These are phyloP conservation scores for Ambastaia sidthimunki DNA, from an alignment of 2,797 vertebrate species.

Conservation along the genomic window DNA sequence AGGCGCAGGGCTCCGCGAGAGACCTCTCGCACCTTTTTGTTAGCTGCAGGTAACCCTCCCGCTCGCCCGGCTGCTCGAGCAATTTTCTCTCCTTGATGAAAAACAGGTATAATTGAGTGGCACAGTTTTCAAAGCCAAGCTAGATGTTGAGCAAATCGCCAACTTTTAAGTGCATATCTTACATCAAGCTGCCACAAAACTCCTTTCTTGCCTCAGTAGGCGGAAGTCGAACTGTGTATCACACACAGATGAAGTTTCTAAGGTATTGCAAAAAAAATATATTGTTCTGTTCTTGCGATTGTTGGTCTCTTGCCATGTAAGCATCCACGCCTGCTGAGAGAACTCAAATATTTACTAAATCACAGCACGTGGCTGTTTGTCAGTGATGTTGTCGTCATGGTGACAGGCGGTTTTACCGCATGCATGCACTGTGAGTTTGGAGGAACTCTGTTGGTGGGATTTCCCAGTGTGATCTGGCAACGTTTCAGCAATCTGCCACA, in stretches of 20 bases:
- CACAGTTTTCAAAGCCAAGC: slow-evolving; percentile 43
- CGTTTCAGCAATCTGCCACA: slow-evolving; percentile 80
- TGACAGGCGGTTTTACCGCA: slow-evolving; percentile 57
- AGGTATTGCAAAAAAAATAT: neutral
- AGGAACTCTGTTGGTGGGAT: slow-evolving; percentile 47
- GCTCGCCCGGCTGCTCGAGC: slow-evolving; percentile 44
- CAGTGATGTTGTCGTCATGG: slow-evolving; percentile 36
- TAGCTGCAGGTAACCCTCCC: slow-evolving; percentile 51
- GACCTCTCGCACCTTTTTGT: slow-evolving; percentile 50
- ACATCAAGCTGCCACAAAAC: slow-evolving; percentile 32
- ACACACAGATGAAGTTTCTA: too few relatives aligned
- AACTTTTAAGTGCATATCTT: slow-evolving; percentile 45
- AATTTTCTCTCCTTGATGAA: slow-evolving; percentile 57
- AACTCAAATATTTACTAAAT: slow-evolving; percentile 52
- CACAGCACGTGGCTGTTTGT: slow-evolving; percentile 52
- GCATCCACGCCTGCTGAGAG: slow-evolving; percentile 19
- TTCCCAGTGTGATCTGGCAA: slow-evolving; percentile 60
- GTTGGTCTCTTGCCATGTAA: slow-evolving; percentile 12
- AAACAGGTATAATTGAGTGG: slow-evolving; percentile 56
- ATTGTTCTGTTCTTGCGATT: neutral
- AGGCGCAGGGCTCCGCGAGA: slow-evolving; percentile 37
- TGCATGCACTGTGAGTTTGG: slow-evolving; percentile 48
- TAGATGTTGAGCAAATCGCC: slow-evolving; percentile 39
- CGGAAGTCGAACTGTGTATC: neutral
- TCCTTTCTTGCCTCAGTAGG: neutral